Percentiles rank a stretch among this genome's conserved stretches.
phyloP scores from a whole-genome alignment of 2,888 invertebrate species.

The Saturnia pavonia region DNA sequence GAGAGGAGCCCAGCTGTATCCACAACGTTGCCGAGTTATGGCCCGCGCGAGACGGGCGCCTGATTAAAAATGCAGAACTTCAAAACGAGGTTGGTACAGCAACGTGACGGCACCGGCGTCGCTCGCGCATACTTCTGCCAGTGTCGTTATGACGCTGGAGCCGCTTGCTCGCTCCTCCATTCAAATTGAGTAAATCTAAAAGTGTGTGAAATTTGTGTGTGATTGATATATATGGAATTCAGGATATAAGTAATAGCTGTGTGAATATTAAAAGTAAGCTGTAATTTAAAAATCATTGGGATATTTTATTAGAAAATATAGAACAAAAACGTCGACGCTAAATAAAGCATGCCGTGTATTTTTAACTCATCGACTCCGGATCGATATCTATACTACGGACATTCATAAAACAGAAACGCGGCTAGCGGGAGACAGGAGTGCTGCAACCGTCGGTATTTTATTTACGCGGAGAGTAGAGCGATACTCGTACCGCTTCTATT shows the following conservation, averaged over 20 bases:
- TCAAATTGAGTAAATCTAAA: constrained; percentile 24
- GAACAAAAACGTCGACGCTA: constrained; percentile 42
- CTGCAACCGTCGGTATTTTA: constrained; percentile 70
- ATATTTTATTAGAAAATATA: constrained; percentile 30
- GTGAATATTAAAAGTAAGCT: constrained; percentile 23
- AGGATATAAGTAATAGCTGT: background rate
- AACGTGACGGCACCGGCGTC: constrained; percentile 57
- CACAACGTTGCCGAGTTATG: constrained; percentile 76
- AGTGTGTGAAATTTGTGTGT: constrained; percentile 20
- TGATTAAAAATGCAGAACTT: constrained; percentile 79
- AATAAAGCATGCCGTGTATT: constrained; percentile 53
- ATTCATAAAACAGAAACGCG: constrained; percentile 64
- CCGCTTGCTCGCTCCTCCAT: constrained; percentile 48
- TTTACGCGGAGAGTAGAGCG: constrained; percentile 67
- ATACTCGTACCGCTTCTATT: constrained; percentile 74
- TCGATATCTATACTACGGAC: constrained; percentile 58
- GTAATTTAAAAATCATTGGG: constrained; percentile 6
- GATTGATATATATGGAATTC: background rate
- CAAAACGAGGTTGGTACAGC: constrained; percentile 74
- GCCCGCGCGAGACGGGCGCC: constrained; percentile 77
- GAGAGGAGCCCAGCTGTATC: constrained; percentile 74
- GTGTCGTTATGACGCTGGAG: constrained; percentile 61
- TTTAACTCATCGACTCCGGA: constrained; percentile 59
- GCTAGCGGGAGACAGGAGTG: constrained; percentile 59
- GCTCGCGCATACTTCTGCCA: constrained; percentile 71